phyloP scores from a whole-genome alignment of 2,888 invertebrate species.

The Heteromyza rotundicornis region DNA sequence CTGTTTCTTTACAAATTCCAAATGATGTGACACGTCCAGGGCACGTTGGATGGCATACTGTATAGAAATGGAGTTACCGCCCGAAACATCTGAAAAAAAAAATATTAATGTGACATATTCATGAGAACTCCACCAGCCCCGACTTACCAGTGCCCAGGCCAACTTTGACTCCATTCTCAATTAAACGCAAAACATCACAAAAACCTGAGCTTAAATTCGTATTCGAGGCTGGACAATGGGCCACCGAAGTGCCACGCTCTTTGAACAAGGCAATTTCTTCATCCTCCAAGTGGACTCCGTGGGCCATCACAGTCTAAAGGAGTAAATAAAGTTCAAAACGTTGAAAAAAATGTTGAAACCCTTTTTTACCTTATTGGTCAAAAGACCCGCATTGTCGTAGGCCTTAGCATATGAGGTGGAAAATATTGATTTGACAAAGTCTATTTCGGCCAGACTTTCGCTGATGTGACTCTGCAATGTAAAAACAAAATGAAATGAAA shows the following conservation, averaged over 20 bases:
- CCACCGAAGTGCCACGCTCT: conserved; percentile 70
- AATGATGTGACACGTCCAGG: conserved; percentile 75
- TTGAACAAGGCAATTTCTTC: conserved; percentile 72
- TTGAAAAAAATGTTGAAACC: conserved; percentile 9
- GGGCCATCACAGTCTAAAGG: conserved; percentile 75
- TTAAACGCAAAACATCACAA: conserved; percentile 75
- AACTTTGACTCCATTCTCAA: conserved; percentile 71
- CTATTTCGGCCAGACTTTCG: conserved; percentile 78
- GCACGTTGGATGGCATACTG: conserved; percentile 76
- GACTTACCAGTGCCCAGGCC: conserved; percentile 85
- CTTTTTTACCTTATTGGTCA: conserved; percentile 73
- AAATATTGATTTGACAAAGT: conserved; percentile 68
- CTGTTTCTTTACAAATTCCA: conserved; percentile 66
- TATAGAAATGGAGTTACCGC: conserved; percentile 79
- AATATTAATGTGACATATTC: neutral
- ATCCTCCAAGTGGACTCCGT: conserved; percentile 77
- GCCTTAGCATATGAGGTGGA: conserved; percentile 74
- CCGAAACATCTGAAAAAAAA: conserved; percentile 74
- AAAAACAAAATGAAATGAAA: too few species aligned
- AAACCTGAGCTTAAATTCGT: conserved; percentile 80
- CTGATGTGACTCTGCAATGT: conserved; percentile 81
- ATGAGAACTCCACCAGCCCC: neutral
- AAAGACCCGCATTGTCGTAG: conserved; percentile 75
- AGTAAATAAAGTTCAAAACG: conserved; percentile 5
- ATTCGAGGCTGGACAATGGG: conserved; percentile 90